phyloP scores from a whole-genome alignment of 2,797 vertebrate species.

The Lycodopsis pacificus region DNA sequence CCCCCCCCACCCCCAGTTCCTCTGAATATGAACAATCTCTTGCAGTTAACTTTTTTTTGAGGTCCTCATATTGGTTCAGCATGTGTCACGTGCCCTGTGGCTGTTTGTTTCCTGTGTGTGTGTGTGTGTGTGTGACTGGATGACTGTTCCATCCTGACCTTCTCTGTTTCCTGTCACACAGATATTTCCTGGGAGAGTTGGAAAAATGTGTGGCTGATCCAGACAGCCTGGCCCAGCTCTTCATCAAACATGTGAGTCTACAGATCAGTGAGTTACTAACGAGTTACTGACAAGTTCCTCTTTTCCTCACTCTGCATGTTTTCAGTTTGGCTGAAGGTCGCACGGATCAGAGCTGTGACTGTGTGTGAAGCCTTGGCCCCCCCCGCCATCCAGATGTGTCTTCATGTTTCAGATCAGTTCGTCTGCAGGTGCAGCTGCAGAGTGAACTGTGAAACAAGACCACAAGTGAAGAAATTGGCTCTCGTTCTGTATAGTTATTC shows the following conservation, averaged over 20 bases:
- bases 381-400: constrained; percentile 54
- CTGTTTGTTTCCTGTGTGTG: constrained; percentile 35
- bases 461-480: not conserved
- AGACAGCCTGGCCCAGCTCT: constrained; percentile 92
- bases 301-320: constrained; percentile 23
- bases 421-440: constrained; percentile 44
- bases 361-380: constrained; percentile 21
- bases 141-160: constrained; percentile 42
- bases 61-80: constrained; percentile 1
- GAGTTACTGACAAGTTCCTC: constrained; percentile 11
- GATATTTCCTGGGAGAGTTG: constrained; percentile 97
- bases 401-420: constrained; percentile 26
- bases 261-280: constrained; percentile 23
- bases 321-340: constrained; percentile 31
- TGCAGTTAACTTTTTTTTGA: constrained; percentile 5
- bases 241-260: constrained; percentile 95
- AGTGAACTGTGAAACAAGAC: constrained; percentile 18
- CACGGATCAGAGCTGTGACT: constrained; percentile 20
- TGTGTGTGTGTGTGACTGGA: constrained; percentile 9
- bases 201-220: constrained; percentile 97
- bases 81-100: constrained; percentile 20
- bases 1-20: not conserved
- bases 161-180: constrained; percentile 72
- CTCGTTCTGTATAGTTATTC: not conserved
- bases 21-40: constrained; percentile 8